Base-by-base conservation (phyloP, 2,888 invertebrate species). In the Xylota segnis region DNA sequence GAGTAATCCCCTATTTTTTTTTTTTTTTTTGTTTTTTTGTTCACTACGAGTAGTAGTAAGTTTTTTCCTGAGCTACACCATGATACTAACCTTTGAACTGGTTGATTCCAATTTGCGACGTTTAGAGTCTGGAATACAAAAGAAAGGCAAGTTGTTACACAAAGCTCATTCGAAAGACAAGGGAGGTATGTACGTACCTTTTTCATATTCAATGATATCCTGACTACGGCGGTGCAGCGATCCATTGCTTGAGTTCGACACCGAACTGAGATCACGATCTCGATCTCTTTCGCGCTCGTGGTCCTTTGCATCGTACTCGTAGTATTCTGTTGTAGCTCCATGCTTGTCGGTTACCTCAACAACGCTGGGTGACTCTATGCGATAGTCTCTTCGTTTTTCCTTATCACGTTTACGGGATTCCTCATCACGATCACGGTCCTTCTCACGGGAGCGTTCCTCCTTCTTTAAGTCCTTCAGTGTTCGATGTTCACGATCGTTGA, bases 41-140 rank as follows among this genome's bases (percentile, higher is more conserved):
- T 7, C 56, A 78, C 83, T 78, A 83, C 79, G 29, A 70, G 59
- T 61, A 56, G 75, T 66, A 59, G 81, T 47, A 27, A 47, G 52
- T 32, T 72, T 23, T 75, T 71, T 70, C 65, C 76, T 71, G 76
- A 72, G 81, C 90, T 91, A 91, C 93, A 94, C 93, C 93, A 93
- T 94, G 93, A 95, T 96, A 96, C 95, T 95, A 95, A 97, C 96
- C 96, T 97, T 97, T 94, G 95, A 94, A 92, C 94, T 94, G 90
- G 94, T 93, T 92, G 93, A 94, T 92, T 97, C 97, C 93, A 96
- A 92, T 95, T 97, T 97, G 93, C 97, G 95, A 93, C 97, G 94
- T 94, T 97, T 97, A 90, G 95, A 94, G 93, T 97, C 97, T 91
- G 45, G 59, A 18, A 47, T 9, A 37, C 65, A 52, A 29, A 9